These are phyloP conservation scores for Formica exsecta DNA, from an alignment of 1,140 invertebrate species.

Conservation along the genomic window DNA sequence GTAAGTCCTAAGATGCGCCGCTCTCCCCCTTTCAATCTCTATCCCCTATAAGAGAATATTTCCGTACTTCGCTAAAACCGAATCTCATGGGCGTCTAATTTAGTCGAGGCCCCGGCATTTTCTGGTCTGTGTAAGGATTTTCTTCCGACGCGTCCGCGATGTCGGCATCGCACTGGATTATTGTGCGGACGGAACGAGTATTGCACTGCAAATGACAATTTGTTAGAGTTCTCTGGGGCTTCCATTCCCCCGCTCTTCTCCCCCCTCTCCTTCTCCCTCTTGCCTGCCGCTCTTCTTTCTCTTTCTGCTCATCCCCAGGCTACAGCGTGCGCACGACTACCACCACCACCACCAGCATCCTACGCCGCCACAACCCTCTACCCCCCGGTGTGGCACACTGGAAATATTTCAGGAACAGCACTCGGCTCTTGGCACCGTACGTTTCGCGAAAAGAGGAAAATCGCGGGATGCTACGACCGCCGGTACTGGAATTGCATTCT, in stretches of 20 bases:
- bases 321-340: constrained; percentile 27
- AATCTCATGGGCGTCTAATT: constrained; percentile 66
- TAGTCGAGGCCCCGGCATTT: constrained; percentile 61
- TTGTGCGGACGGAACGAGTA: constrained; percentile 75
- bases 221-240: constrained; percentile 71
- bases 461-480: constrained; percentile 45
- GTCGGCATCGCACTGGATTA: constrained; percentile 68
- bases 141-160: constrained; percentile 52
- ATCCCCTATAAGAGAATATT: neutral
- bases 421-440: constrained; percentile 70
- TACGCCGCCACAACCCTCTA: constrained; percentile 1
- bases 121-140: constrained; percentile 70
- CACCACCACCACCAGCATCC: constrained; percentile 5
- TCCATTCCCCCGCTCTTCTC: neutral
- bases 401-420: constrained; percentile 74
- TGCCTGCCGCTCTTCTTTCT: neutral
- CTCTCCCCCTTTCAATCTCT: too few relatives aligned
- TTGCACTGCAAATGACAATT: constrained; percentile 77
- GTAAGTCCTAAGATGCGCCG: neutral
- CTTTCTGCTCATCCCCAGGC: neutral
- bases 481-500: constrained; percentile 64
- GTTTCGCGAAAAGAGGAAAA: constrained; percentile 67
- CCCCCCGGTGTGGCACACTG: constrained; percentile 33
- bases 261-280: neutral
- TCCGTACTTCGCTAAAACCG: constrained; percentile 16